Conservation (phyloP, 30 jellyfish, hydroid and myxozoan species). For the Aurelia coerulea region DNA sequence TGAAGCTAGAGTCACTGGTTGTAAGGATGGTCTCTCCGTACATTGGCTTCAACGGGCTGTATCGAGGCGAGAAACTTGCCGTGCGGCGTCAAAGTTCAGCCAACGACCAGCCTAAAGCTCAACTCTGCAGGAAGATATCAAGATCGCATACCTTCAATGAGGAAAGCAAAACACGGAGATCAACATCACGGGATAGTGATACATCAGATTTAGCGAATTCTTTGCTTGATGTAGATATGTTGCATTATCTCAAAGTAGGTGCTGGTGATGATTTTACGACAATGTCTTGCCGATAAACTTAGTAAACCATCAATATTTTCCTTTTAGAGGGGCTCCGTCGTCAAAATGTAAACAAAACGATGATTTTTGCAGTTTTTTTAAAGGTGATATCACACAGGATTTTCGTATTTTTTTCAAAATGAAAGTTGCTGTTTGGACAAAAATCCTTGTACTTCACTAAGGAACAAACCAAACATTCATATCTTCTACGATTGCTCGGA, state of each 20-base stretch:
- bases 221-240: conserved; percentile 62
- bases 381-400: too few species aligned
- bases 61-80: conserved; percentile 60
- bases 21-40: conserved; percentile 85
- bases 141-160: conserved; percentile 79
- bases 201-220: conserved; percentile 54
- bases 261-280: conserved; percentile 48
- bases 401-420: too few species aligned
- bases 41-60: conserved; percentile 84
- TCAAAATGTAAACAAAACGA: too few species aligned
- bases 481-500: too few species aligned
- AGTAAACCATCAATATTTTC: not conserved
- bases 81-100: conserved; percentile 73
- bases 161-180: conserved; percentile 59
- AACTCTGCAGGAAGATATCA: conserved; percentile 50
- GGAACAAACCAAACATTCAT: too few species aligned
- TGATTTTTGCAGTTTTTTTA: too few species aligned
- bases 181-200: conserved; percentile 45
- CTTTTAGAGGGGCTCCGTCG: too few species aligned
- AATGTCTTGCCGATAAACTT: conserved; percentile 44
- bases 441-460: too few species aligned
- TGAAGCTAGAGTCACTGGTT: conserved; percentile 82
- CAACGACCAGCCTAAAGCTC: conserved; percentile 50
- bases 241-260: conserved; percentile 57
- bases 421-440: too few species aligned